Conservation (phyloP, 2,888 invertebrate genomes). For the Heterodera filipjevi region DNA sequence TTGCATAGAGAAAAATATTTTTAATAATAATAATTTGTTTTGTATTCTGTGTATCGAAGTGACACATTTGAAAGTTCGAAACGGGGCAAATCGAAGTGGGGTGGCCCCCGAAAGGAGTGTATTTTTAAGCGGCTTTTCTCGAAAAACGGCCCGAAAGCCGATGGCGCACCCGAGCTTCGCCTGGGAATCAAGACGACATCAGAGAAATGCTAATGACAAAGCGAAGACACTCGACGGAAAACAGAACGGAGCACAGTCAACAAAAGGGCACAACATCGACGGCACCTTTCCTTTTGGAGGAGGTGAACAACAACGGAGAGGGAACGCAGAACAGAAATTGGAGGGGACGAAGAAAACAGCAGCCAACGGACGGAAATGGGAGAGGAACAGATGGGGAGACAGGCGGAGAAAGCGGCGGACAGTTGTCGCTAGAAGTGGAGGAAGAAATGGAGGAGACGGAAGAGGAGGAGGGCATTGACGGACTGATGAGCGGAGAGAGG, state of each 20-base stretch:
- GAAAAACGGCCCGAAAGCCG: slow-evolving; percentile 19
- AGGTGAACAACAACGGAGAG: background rate
- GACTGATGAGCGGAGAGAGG: slow-evolving; percentile 43
- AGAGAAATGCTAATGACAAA: background rate
- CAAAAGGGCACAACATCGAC: background rate
- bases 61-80: no score
- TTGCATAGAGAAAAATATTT: no score
- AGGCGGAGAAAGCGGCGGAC: background rate
- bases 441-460: background rate
- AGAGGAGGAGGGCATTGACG: slow-evolving; percentile 23
- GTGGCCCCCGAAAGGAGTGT: no score
- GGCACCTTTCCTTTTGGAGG: background rate
- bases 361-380: background rate
- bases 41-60: no score
- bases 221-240: background rate
- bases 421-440: background rate
- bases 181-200: background rate
- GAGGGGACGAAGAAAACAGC: background rate
- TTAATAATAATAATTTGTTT: no score
- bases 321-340: background rate
- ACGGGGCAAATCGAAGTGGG: no score
- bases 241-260: background rate
- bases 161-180: slow-evolving; percentile 20
- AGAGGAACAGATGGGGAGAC: background rate
- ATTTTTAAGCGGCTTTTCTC: slow-evolving; percentile 8